Conservation (phyloP, 2,888 invertebrate genomes). For the Pyrocoelia pectoralis region DNA sequence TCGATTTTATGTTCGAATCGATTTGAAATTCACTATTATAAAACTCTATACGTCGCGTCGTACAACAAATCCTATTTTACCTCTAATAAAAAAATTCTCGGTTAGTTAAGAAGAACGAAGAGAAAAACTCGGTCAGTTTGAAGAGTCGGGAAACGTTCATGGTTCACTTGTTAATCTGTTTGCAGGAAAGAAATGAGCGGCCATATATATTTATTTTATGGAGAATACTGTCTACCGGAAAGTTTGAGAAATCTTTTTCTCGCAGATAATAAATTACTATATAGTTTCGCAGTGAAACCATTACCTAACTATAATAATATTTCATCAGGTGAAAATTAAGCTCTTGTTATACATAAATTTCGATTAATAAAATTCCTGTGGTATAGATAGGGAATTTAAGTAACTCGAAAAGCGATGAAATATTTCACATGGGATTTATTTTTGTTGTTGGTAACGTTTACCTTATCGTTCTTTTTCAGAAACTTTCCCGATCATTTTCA, state of each 20-base stretch:
- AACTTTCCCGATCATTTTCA: too few species aligned
- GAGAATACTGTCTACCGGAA: not conserved
- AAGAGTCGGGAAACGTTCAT: slow-evolving; percentile 10
- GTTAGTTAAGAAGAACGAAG: slow-evolving; percentile 16
- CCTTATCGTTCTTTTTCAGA: too few species aligned
- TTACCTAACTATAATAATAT: too few species aligned
- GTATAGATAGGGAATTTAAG: too few species aligned
- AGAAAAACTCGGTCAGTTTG: slow-evolving; percentile 18
- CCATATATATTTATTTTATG: slow-evolving; percentile 1
- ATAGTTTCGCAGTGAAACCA: too few species aligned
- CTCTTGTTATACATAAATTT: too few species aligned
- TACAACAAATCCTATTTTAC: slow-evolving; percentile 6
- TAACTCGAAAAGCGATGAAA: too few species aligned
- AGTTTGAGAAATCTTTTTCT: not conserved
- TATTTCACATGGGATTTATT: too few species aligned
- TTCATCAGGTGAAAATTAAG: too few species aligned
- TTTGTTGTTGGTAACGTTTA: too few species aligned
- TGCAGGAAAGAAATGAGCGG: not conserved
- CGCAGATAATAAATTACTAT: not conserved
- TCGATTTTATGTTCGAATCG: slow-evolving; percentile 19
- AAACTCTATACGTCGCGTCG: not conserved
- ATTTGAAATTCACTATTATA: slow-evolving; percentile 6
- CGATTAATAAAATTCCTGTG: too few species aligned
- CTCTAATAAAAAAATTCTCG: not conserved
- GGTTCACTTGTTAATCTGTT: slow-evolving; percentile 15